Evolutionary conservation across 1,140 invertebrate species (phyloP).

Genomic region (Drosophila lowei): DNA sequence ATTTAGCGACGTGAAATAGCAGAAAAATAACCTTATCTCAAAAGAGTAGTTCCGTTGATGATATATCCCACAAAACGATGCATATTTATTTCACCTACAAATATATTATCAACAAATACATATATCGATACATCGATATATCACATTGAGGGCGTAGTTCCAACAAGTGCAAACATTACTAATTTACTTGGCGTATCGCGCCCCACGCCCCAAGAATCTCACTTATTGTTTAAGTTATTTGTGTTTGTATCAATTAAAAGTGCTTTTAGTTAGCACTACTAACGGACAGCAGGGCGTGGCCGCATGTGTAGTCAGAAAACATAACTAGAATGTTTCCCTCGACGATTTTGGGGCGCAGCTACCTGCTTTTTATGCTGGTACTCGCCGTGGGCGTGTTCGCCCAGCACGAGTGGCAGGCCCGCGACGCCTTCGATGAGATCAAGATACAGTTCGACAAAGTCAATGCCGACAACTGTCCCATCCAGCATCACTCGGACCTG

Average conservation of each 20-base stretch:
- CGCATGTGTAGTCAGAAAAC: conserved; percentile 10
- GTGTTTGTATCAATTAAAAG: conserved; percentile 24
- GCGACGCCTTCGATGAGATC: conserved; percentile 95
- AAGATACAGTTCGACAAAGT: conserved; percentile 91
- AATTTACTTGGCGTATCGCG: conserved; percentile 46
- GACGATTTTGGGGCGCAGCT: conserved; percentile 71
- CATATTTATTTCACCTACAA: no score
- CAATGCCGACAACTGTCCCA: conserved; percentile 92
- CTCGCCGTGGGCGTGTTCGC: conserved; percentile 87
- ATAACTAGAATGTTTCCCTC: conserved; percentile 41
- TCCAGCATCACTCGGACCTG: conserved; percentile 92
- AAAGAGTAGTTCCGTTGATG: no score
- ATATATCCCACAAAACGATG: no score
- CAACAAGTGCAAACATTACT: conserved; percentile 76
- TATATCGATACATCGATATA: no score
- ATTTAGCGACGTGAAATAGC: no score
- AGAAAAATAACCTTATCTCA: no score
- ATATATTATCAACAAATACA: no score
- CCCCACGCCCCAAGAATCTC: conserved; percentile 22
- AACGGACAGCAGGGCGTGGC: no score
- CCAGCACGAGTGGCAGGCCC: conserved; percentile 94
- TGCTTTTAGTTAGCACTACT: no score
- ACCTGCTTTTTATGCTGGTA: conserved; percentile 72
- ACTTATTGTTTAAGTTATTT: conserved; percentile 35
- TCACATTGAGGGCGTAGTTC: conserved; percentile 72